Conservation (phyloP, 2,797 vertebrate species). For the Scarus forsteni region DNA sequence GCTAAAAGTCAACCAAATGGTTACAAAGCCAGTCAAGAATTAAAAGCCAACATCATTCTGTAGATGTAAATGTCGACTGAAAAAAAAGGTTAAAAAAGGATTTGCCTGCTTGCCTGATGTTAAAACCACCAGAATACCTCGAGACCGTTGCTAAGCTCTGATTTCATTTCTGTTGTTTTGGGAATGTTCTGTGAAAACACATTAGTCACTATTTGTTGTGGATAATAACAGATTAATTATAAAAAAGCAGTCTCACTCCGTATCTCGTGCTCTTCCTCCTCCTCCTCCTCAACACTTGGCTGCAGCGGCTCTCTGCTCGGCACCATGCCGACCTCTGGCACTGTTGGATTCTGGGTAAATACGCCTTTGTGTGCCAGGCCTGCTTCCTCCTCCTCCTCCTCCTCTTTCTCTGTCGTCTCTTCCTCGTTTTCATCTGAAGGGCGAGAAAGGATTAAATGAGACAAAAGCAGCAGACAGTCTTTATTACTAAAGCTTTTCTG, state of each 20-base stretch:
- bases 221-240: neutral
- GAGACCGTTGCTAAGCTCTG: too few species aligned
- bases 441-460: neutral
- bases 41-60: too few species aligned
- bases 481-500: neutral
- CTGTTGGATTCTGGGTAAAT: slow-evolving; percentile 71
- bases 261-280: neutral
- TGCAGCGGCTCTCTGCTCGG: slow-evolving; percentile 72
- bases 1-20: too few species aligned
- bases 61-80: too few species aligned
- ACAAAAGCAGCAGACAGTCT: neutral
- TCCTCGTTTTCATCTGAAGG: slow-evolving; percentile 48
- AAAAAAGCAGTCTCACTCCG: neutral
- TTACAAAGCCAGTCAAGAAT: too few species aligned
- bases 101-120: too few species aligned
- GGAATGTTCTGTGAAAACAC: too few species aligned
- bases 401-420: slow-evolving; percentile 39
- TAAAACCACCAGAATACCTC: too few species aligned
- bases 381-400: slow-evolving; percentile 37
- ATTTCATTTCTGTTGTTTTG: too few species aligned
- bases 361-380: slow-evolving; percentile 13
- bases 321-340: slow-evolving; percentile 58
- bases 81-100: too few species aligned
- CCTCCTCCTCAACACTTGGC: slow-evolving; percentile 54
- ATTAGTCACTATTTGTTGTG: too few species aligned